Base-by-base conservation (phyloP, 2,797 vertebrate species). In the Oreochromis grahami region DNA sequence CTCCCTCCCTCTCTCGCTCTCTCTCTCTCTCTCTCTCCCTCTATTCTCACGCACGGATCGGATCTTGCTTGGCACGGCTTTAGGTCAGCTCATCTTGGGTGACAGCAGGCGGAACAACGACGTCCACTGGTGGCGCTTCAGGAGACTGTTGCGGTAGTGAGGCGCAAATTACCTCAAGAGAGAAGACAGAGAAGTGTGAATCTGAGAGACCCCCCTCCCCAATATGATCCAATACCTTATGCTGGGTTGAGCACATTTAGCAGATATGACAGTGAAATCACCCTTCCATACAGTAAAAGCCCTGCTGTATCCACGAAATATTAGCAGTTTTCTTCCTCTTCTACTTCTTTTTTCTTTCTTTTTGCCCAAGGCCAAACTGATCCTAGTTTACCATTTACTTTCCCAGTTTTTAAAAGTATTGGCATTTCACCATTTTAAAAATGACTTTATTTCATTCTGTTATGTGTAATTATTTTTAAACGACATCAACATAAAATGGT, bases 91-190 rank as follows among this genome's bases (percentile, higher is more conserved):
- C 97, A 97, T 96, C 95, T 90, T 88, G 89, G 89, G 92, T 95
- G 96, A 95, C 96, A 97, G 88, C 92, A 93, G 95, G 95, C 95
- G 95, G 92, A 95, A 96, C 97, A 94, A 97, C 96, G 97, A 96
- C 97, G 96, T 97, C 97, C 96, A 96, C 96, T 96, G 96, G 96
- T 94, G 95, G 96, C 70, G 93, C 93, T 92, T 96, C 94, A 91
- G 76, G 32, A 32, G 76, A 89, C 52, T 56, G 77, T 79, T 77
- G 55, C 21, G 58, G 48, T 10, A 72, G 68, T n/a, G 76, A 26
- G 51, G 13, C 14, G 8, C 80, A 24, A 48, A 82, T 63, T 2
- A 45, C 10, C 29, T 52, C 51, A 60, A 21, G 14, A 36, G 21
- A 58, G 32, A 19, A 12, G 17, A 26, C 6, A 43, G n/a, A 76